Conservation (phyloP, 2,888 invertebrate genomes). For the Drosophila glabriapex region DNA sequence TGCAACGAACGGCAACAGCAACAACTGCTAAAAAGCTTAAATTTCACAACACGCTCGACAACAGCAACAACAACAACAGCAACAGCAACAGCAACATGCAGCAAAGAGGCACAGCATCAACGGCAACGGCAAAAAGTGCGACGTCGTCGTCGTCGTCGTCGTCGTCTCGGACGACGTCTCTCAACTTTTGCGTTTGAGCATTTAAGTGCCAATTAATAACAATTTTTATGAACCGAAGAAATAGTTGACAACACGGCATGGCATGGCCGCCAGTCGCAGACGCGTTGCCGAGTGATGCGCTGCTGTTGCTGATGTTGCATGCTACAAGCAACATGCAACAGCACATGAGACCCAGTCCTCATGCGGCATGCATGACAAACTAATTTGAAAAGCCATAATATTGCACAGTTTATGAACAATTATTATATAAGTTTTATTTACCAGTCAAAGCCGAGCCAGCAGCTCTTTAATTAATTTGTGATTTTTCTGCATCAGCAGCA, state of each 20-base stretch:
- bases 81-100: constrained; percentile 53
- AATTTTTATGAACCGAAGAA: constrained; percentile 86
- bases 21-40: constrained; percentile 79
- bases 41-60: constrained; percentile 78
- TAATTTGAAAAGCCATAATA: constrained; percentile 84
- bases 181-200: constrained; percentile 84
- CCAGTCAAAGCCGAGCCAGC: constrained; percentile 46
- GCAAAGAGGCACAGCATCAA: constrained; percentile 68
- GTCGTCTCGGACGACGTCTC: constrained; percentile 65
- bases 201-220: constrained; percentile 86
- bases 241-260: constrained; percentile 85
- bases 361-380: constrained; percentile 64
- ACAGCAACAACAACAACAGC: constrained; percentile 42
- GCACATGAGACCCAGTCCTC: constrained; percentile 17
- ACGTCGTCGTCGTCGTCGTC: constrained; percentile 29
- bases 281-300: constrained; percentile 48
- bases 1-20: constrained; percentile 72
- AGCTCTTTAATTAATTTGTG: constrained; percentile 82
- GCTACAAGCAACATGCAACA: constrained; percentile 58
- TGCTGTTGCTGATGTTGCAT: constrained; percentile 53
- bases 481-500: constrained; percentile 69
- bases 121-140: constrained; percentile 48
- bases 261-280: constrained; percentile 55
- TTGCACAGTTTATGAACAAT: constrained; percentile 84
- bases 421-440: constrained; percentile 85